Conservation (phyloP, 2,113 vertebrate species). For the Zosterops borbonicus region DNA sequence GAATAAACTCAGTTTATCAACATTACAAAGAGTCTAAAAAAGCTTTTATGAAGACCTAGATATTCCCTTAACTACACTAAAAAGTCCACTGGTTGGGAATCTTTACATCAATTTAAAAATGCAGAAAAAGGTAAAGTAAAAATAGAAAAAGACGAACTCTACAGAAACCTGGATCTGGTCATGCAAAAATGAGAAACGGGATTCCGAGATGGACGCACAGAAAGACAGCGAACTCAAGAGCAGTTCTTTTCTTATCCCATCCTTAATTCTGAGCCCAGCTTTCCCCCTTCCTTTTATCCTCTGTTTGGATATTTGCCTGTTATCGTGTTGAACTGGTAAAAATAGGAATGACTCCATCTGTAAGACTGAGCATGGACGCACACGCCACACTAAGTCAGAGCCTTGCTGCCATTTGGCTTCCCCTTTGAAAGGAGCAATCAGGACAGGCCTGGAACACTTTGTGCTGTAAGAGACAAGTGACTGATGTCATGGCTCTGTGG, state of each 20-base stretch:
- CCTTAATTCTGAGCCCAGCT: background rate
- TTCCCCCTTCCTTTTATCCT: background rate
- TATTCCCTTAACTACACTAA: slow-evolving; percentile 58
- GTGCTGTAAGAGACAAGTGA: background rate
- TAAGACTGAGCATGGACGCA: background rate
- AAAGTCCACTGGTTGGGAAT: slow-evolving; percentile 52
- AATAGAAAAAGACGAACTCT: slow-evolving; percentile 32
- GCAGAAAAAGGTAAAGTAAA: slow-evolving; percentile 42
- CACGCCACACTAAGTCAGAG: background rate
- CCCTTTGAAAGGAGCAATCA: background rate
- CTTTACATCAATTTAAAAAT: slow-evolving; percentile 56
- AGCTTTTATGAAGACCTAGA: slow-evolving; percentile 60
- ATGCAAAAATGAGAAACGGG: background rate
- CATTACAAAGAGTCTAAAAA: slow-evolving; percentile 61
- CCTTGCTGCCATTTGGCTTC: background rate
- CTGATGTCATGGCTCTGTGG: background rate
- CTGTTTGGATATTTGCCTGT: background rate
- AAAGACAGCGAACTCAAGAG: slow-evolving; percentile 27
- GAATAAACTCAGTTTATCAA: slow-evolving; percentile 63
- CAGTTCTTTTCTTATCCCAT: slow-evolving; percentile 20
- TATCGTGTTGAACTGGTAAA: background rate
- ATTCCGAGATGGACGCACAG: slow-evolving; percentile 20
- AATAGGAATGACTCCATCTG: rapidly evolving
- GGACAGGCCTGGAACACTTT: background rate
- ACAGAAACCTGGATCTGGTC: slow-evolving; percentile 31